Base-by-base conservation (phyloP, 2,888 invertebrate genomes). In the Oscheius onirici region DNA sequence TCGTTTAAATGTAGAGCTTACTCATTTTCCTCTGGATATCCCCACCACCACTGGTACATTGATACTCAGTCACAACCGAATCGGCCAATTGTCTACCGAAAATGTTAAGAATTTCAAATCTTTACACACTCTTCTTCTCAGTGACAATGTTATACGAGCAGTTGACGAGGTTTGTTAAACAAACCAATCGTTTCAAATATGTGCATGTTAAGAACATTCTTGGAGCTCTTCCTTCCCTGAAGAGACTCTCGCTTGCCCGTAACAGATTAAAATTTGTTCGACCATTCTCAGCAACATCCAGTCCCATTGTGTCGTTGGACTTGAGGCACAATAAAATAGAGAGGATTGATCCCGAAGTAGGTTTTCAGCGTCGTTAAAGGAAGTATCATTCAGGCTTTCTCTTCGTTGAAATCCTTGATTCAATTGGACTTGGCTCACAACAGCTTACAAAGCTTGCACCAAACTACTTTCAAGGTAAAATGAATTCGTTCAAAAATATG, bases 351-450 rank as follows among this genome's bases (percentile, higher is more conserved):
- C 54, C 72, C 40, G 74, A 79, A 73, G 78, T 76, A 51, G 15
- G 76, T 57, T 49, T 58, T 72, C 10, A 76, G 69, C 6, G 65
- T 26, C 24, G 17, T 46, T 61, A 3, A 61, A 22, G 17, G 8
- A 26, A 58, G 26, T 28, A 17, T 40, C 17, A 40, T 52, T 71
- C 63, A 49, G 43, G 54, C 24, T 58, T 73, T 57, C 24, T 26
- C 44, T 20, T 44, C 51, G 20, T 5, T 61, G 2, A 6, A 20
- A 6, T 13, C 52, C 5, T 46, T 65, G 54, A 65, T 65, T 41
- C 65, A 71, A 34, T 17, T 65, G 24, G 82, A 86, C 65, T 58
- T 85, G 24, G 76, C 80, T 10, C 82, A 84, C 63, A 86, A 86
- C 51, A 72, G 77, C 34, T 69, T 86, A 43, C 76, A 81, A 49